Base-by-base conservation (phyloP, 2,113 vertebrate species). In the Macrotus californicus region DNA sequence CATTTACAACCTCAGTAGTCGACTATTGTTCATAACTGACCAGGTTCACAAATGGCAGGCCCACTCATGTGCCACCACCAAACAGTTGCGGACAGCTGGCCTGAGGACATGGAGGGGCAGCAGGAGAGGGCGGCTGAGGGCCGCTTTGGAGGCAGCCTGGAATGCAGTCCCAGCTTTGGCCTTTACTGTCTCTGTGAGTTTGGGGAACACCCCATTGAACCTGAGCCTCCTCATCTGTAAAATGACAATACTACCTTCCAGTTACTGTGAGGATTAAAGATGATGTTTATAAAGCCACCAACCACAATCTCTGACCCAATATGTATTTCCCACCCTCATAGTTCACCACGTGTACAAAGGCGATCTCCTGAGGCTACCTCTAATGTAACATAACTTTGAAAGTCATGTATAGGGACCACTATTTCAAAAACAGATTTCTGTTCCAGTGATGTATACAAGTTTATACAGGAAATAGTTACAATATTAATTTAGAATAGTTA, bases 361-460 rank as follows among this genome's bases (percentile, higher is more conserved):
- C 43, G 61, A 90, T 36, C 76, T 81, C 34, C 75, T 59, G 43
- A 69, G 36, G 29, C 46, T 70, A 77, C 64, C 66, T 93, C 76
- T 80, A 66, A 83, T 36, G 70, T 73, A 94, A 36, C 3, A 4
- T 43, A 66, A 39, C 54, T 61, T 56, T 39, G n/a, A 91, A 93
- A 91, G 70, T 73, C 72, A 80, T 39, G 64, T 93, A 31, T 31
- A 46, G 15, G 87, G 93, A 94, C 39, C 29, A 77, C 87, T 88
- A 66, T 81, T 89, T 86, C 50, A 90, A 87, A 93, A 93, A 70
- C 24, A 41, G 46, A 82, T 93, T 95, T 91, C 16, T 56, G 36
- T 2, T 72, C 7, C 19, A 72, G 43, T 64, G 19, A 90, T 41
- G 1, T 39, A 76, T 15, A 86, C 15, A 76, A 67, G 36, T 85